Conservation (phyloP, 2,113 vertebrate species). For the Capreolus pygargus region DNA sequence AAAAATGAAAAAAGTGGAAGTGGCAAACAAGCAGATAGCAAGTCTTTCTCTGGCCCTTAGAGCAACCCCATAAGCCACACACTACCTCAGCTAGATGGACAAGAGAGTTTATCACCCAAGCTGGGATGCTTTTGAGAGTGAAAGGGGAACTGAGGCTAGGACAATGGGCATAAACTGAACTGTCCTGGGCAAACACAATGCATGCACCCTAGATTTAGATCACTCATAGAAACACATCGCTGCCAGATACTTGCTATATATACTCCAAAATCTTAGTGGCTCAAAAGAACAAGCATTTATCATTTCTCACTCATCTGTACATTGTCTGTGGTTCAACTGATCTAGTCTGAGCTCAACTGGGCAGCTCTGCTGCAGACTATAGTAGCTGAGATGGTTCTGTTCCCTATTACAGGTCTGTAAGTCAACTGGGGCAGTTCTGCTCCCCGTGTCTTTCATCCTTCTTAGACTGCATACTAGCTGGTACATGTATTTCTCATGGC, state of each 20-base stretch:
- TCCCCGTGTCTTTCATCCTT: not conserved
- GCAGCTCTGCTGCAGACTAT: not conserved
- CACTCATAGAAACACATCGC: not conserved
- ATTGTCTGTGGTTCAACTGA: not conserved
- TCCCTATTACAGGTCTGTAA: not conserved
- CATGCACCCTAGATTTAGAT: not conserved
- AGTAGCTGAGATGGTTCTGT: not conserved
- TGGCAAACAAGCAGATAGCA: conserved; percentile 4
- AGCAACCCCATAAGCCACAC: not conserved
- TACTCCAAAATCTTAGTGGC: not conserved
- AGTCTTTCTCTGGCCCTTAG: not conserved
- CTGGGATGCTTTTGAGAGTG: not conserved
- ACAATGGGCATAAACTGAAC: not conserved
- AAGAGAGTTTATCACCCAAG: not conserved
- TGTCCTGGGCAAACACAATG: not conserved
- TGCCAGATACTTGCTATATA: not conserved
- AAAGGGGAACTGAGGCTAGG: not conserved
- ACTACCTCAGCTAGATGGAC: not conserved
- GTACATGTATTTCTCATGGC: not conserved
- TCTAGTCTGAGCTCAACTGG: not conserved
- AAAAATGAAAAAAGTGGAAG: not conserved
- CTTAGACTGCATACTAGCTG: not conserved
- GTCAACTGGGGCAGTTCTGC: not conserved
- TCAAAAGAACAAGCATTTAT: not conserved
- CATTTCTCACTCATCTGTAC: not conserved